Evolutionary conservation across 37 sponge, comb jelly and placozoan species (phyloP).

Genomic region (Mnemiopsis leidyi): DNA sequence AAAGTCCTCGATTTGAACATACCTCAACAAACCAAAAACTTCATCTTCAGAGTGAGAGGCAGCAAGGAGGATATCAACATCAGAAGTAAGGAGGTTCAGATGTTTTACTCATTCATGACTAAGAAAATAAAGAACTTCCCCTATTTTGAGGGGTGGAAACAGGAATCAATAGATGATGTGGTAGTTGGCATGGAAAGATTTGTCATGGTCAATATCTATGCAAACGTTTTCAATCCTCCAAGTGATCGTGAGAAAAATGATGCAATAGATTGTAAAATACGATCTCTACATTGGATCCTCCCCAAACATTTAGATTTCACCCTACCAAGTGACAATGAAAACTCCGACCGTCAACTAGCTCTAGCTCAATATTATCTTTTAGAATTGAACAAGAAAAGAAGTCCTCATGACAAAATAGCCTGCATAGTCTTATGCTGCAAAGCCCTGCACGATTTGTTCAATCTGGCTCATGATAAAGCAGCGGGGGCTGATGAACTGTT

Average conservation of each 20-base stretch:
- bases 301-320: constrained; percentile 50
- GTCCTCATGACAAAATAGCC: constrained; percentile 8
- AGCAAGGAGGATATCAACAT: neutral
- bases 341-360: neutral
- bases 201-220: constrained; percentile 40
- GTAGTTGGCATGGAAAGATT: constrained; percentile 28
- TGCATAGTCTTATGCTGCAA: constrained; percentile 32
- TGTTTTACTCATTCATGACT: constrained; percentile 16
- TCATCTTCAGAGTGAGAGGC: neutral
- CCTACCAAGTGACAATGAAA: constrained; percentile 25
- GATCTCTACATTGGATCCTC: constrained; percentile 16
- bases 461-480: constrained; percentile 4
- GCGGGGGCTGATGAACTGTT: constrained; percentile 30
- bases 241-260: neutral
- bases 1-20: neutral
- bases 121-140: neutral
- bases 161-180: neutral
- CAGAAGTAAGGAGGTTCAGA: constrained; percentile 3
- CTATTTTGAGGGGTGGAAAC: constrained; percentile 4
- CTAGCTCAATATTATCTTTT: constrained; percentile 4
- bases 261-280: neutral
- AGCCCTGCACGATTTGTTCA: constrained; percentile 27
- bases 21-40: constrained; percentile 16
- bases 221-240: neutral
- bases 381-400: neutral